These are phyloP conservation scores for Acronicta aceris DNA, from an alignment of 2,888 invertebrate species.

Conservation along the genomic window DNA sequence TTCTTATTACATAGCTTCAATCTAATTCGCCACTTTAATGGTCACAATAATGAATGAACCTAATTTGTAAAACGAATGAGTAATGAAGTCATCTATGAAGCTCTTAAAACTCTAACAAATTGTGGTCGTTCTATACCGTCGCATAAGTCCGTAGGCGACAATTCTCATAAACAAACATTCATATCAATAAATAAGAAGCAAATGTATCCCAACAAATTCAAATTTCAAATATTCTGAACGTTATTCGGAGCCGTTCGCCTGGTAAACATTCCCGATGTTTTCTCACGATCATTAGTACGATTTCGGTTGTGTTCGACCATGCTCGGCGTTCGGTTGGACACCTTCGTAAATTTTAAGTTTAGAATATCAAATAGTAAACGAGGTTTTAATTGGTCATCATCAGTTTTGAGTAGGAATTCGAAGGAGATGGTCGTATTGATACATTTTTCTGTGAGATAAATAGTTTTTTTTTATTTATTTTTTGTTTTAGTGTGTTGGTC, in stretches of 20 bases:
- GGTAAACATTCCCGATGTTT: slow-evolving; percentile 59
- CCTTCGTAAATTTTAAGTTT: slow-evolving; percentile 51
- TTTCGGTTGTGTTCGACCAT: slow-evolving; percentile 46
- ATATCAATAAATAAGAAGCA: slow-evolving; percentile 44
- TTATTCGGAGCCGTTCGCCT: slow-evolving; percentile 42
- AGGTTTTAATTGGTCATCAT: slow-evolving; percentile 47
- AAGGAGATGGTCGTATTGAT: slow-evolving; percentile 15
- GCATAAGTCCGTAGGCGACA: neutral
- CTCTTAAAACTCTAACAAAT: too few relatives aligned
- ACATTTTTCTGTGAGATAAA: too few relatives aligned
- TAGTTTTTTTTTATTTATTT: too few relatives aligned
- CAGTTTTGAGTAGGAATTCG: slow-evolving; percentile 25
- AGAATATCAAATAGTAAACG: slow-evolving; percentile 40
- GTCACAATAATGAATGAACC: too few relatives aligned
- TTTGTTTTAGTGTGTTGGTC: too few relatives aligned
- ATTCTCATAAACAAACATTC: slow-evolving; percentile 10
- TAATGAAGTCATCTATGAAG: too few relatives aligned
- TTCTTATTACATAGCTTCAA: slow-evolving; percentile 7
- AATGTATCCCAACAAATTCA: slow-evolving; percentile 56
- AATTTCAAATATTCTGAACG: slow-evolving; percentile 66
- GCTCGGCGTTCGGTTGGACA: slow-evolving; percentile 45
- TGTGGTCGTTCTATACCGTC: too few relatives aligned
- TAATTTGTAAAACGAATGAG: too few relatives aligned
- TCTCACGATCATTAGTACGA: slow-evolving; percentile 69
- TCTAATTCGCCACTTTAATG: too few relatives aligned